These are phyloP conservation scores for Eupsittula cactorum DNA, from an alignment of 2,113 vertebrate species.

Conservation along the genomic window DNA sequence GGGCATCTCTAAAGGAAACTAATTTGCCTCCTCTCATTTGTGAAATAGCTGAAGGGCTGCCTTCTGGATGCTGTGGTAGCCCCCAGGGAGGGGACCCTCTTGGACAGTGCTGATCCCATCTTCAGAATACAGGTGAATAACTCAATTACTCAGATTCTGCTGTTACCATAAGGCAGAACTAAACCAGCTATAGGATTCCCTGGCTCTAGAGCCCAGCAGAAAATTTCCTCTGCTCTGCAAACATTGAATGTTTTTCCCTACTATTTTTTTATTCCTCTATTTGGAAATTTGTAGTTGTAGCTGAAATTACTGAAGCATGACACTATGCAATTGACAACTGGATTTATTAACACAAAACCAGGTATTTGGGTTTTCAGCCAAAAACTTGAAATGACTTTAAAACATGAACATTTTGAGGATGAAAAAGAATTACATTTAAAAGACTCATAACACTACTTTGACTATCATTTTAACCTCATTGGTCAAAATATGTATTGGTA, in stretches of 20 bases:
- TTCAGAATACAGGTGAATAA: background rate
- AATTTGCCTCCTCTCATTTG: fast-evolving
- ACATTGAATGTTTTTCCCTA: fast-evolving
- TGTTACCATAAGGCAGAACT: background rate
- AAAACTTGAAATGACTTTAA: background rate
- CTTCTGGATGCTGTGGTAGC: fast-evolving
- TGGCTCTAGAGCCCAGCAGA: background rate
- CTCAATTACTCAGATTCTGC: background rate
- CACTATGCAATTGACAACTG: background rate
- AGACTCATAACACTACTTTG: background rate
- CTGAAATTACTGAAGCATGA: background rate
- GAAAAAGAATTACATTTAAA: background rate
- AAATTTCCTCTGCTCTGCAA: background rate
- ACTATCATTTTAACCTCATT: background rate
- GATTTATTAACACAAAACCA: background rate
- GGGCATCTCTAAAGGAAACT: background rate
- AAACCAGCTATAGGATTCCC: background rate
- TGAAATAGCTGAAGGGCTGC: background rate
- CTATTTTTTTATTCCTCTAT: background rate
- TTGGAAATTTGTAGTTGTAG: background rate
- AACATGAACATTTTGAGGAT: background rate
- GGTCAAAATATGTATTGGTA: background rate
- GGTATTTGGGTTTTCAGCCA: background rate
- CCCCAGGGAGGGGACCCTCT: background rate
- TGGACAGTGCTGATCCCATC: background rate